Evolutionary conservation across 2,888 invertebrate genomes (phyloP), one percentile per base, ranked within the genome.

Genomic region (Acleris sparsana): DNA sequence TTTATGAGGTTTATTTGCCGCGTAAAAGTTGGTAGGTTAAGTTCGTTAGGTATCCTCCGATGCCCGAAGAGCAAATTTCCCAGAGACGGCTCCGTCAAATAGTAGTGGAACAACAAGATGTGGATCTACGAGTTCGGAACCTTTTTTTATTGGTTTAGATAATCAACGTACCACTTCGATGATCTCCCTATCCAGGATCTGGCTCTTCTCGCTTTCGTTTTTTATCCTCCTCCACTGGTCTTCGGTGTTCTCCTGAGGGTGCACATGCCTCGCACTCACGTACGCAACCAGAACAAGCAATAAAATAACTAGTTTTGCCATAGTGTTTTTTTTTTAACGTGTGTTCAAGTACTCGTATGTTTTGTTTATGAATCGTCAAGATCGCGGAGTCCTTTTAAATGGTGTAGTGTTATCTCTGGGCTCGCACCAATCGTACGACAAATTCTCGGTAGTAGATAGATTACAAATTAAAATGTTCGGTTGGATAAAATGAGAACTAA

Each of bases 331-430:
- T 56, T 63, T 39, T 69, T 46, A 63, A 60, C 67, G 60, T 59
- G 69, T 67, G 57, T 69, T 58, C 64, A 60, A 56, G 33, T 63
- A 65, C 70, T 70, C 57, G 55, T 59, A 44, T 58, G 67, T 71
- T 67, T 72, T 75, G 73, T 80, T 80, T 62, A 53, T 80, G 79
- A 73, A 71, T 59, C 64, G 64, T n/a, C 9, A 55, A 59, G 60
- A 65, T 53, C 59, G 67, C 68, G 53, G 66, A 71, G 57, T 78
- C 76, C 77, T 83, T 85, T 80, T 86, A 86, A 85, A 80, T 73
- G 72, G 66, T 70, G 63, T 64, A 53, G 62, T 75, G 78, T 79
- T 82, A 83, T 83, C 83, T 75, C 53, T 69, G 64, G 71, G 68
- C 64, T 70, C 74, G 75, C 82, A 82, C 82, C 83, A 78, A 58